Base-by-base conservation (phyloP, 2,113 vertebrate genomes). In the Deroptyus accipitrinus region DNA sequence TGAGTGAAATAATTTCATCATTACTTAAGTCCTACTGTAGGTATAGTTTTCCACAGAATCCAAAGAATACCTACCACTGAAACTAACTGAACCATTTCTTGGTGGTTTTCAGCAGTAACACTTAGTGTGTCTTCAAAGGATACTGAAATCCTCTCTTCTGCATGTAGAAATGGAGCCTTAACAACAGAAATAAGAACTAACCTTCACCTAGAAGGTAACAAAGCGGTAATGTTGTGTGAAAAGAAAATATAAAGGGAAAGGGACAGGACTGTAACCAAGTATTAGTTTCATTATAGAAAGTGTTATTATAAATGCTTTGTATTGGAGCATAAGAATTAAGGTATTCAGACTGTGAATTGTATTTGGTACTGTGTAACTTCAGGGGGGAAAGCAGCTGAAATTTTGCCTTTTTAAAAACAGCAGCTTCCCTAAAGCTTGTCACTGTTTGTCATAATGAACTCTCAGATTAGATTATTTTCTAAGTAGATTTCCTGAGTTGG, bases 391-490 rank as follows among this genome's bases (percentile, higher is more conserved):
- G 64, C 87, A 88, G 83, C 27, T 93, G 79, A 86, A 91, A 35
- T 86, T 54, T 59, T 81, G 82, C 68, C 23, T 51, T 75, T 89
- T 92, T 75, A 68, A 79, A 54, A 79, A 13, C 46, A 75, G 77
- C 81, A 91, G 52, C 83, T 90, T 88, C 76, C 54, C 33, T 84
- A 28, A 78, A 86, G 68, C 88, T 88, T 72, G 86, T 92, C 79
- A 88, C 37, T 57, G 66, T 92, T 84, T 89, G 81, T 92, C 88
- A 68, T 72, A 46, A 87, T 66, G 89, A 95, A 41, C 81, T 81
- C 86, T 67, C 55, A 35, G 73, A 84, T 95, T 67, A 75, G 90
- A 82, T 97, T 84, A 91, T 85, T 95, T 94, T 94, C 83, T 51
- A 74, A 78, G 78, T 77, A 61, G 39, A 62, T 95, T 93, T 94